A percentile compares a stretch with the other conserved stretches of the same genome.
phyloP scores from a whole-genome alignment of 1,140 invertebrate genomes.

The Apis laboriosa region DNA sequence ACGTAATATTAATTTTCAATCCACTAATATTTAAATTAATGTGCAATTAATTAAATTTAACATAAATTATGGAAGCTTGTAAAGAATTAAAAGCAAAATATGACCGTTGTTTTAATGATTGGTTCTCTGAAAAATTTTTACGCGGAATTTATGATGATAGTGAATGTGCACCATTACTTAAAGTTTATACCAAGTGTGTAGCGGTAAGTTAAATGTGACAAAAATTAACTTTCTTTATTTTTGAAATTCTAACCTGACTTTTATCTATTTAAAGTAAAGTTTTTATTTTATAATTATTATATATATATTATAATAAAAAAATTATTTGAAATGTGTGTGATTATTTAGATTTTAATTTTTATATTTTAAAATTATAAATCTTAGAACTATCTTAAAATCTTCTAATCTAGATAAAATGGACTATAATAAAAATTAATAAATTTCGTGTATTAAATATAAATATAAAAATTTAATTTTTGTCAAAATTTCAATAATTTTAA shows the following conservation, averaged over 20 bases:
- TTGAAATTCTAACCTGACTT: not conserved
- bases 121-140: slow-evolving; percentile 61
- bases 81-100: slow-evolving; percentile 59
- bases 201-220: slow-evolving; percentile 40
- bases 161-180: slow-evolving; percentile 52
- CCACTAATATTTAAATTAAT: not conserved
- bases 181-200: slow-evolving; percentile 59
- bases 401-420: not conserved
- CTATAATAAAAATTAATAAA: not conserved
- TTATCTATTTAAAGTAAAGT: not conserved
- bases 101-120: slow-evolving; percentile 56
- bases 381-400: not conserved
- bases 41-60: slow-evolving; percentile 4
- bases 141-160: slow-evolving; percentile 52
- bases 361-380: not conserved
- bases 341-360: not conserved
- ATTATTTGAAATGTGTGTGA: not conserved
- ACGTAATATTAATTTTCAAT: not conserved
- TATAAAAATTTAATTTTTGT: too few species aligned
- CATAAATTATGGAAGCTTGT: slow-evolving; percentile 54
- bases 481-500: not conserved
- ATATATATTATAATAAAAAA: not conserved
- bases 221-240: not conserved
- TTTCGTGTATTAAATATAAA: not conserved
- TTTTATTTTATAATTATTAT: too few species aligned